Percentiles rank a stretch among this genome's conserved stretches.
Evolutionary conservation across 2,888 invertebrate genomes (phyloP).

Genomic region (Hirudinaria manillensis): DNA sequence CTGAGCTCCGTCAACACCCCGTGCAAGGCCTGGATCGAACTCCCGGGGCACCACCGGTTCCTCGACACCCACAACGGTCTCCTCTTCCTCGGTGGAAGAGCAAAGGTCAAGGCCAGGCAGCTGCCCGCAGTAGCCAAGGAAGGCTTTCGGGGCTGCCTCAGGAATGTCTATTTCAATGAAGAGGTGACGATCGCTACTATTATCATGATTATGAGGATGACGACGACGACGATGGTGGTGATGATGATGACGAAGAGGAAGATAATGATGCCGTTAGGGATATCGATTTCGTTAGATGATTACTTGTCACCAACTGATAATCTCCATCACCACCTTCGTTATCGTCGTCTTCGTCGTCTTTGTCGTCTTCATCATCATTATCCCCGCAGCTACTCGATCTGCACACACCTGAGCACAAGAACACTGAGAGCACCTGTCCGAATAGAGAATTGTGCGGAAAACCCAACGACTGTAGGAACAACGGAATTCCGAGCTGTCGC

Average conservation of each 20-base stretch:
- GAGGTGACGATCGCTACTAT: background rate
- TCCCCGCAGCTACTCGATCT: conserved; percentile 68
- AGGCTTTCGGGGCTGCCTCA: conserved; percentile 72
- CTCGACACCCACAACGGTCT: conserved; percentile 86
- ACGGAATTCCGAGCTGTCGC: conserved; percentile 60
- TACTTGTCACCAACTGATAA: too few relatives aligned
- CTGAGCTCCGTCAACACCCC: conserved; percentile 77
- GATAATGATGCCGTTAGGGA: conserved; percentile 5
- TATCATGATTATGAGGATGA: background rate
- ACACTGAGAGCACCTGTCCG: conserved; percentile 67
- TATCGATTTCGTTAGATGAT: background rate
- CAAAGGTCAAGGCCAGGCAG: conserved; percentile 11
- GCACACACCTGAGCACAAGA: conserved; percentile 66
- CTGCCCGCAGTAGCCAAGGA: conserved; percentile 54
- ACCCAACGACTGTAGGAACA: conserved; percentile 37
- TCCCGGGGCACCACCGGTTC: conserved; percentile 90
- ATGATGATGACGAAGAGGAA: background rate
- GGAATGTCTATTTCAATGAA: background rate
- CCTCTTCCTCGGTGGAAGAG: conserved; percentile 72
- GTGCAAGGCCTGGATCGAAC: conserved; percentile 80
- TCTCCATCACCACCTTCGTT: too few relatives aligned
- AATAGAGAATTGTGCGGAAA: conserved; percentile 77
- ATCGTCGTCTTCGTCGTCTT: too few relatives aligned
- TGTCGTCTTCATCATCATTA: background rate
- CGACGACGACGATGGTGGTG: background rate